A percentile compares a stretch with the other conserved stretches of the same genome.
phyloP scores from a whole-genome alignment of 92 coral and sea anemone genomes.

The Metridium senile region DNA sequence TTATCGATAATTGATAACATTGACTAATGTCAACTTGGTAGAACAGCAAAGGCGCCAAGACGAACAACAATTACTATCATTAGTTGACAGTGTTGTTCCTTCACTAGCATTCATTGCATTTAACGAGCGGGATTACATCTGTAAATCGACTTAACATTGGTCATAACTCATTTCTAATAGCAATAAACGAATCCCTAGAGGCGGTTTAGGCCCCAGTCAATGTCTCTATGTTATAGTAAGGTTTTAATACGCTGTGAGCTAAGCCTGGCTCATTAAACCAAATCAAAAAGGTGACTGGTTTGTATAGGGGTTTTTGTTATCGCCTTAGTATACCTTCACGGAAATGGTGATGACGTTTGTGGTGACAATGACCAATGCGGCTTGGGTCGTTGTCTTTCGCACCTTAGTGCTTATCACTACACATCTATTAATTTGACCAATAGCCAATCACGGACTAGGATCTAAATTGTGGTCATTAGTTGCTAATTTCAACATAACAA shows the following conservation, averaged over 20 bases:
- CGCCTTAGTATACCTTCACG: conserved; percentile 68
- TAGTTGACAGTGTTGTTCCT: conserved; percentile 21
- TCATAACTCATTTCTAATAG: background rate
- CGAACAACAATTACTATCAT: conserved; percentile 60
- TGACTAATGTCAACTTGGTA: conserved; percentile 76
- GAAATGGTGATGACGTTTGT: conserved; percentile 79
- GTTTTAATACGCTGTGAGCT: too few species aligned
- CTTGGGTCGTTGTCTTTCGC: conserved; percentile 85
- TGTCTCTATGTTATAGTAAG: too few species aligned
- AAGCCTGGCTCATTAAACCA: background rate
- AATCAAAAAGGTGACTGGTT: conserved; percentile 61
- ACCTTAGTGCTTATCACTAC: conserved; percentile 76
- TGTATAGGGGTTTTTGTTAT: conserved; percentile 89
- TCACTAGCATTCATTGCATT: background rate
- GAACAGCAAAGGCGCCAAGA: conserved; percentile 75
- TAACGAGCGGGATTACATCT: conserved; percentile 6
- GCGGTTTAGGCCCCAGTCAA: background rate
- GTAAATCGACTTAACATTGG: background rate
- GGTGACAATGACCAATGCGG: conserved; percentile 74
- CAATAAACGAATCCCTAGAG: background rate
- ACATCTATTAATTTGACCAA: conserved; percentile 93
- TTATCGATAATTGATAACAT: conserved; percentile 99
- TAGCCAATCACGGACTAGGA: conserved; percentile 87
- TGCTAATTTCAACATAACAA: conserved; percentile 97
- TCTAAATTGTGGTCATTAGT: conserved; percentile 98